Percentiles rank a stretch among this genome's conserved stretches.
These are phyloP conservation scores for Stichopus horrens DNA, from an alignment of 53 echinoderm and acorn worm genomes.

Conservation along the genomic window DNA sequence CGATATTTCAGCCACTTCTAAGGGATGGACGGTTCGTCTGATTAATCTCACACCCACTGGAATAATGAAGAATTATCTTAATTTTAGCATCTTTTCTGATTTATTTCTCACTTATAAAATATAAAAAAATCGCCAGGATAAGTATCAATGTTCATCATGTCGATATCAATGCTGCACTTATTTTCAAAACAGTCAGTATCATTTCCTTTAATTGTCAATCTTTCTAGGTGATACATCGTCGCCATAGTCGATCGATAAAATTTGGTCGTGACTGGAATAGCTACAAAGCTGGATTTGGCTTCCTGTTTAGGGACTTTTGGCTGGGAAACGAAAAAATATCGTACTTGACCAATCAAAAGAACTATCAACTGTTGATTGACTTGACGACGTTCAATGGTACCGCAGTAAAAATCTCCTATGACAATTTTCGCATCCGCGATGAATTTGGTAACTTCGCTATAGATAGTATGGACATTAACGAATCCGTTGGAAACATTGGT, in stretches of 20 bases:
- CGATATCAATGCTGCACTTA: no score
- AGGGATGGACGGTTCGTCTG: neutral
- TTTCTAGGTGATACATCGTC: no score
- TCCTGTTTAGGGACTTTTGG: neutral
- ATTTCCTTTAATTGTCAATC: no score
- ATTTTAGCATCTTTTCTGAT: no score
- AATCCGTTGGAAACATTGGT: no score
- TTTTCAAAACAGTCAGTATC: no score
- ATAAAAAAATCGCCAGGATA: no score
- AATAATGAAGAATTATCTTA: no score
- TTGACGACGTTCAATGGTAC: neutral
- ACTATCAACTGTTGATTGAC: neutral
- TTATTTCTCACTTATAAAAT: no score
- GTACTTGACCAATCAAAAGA: neutral
- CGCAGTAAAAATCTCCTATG: neutral
- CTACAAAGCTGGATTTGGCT: neutral
- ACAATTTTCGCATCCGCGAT: neutral
- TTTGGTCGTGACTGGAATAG: neutral
- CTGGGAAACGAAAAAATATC: neutral
- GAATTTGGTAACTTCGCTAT: neutral
- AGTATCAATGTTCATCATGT: no score
- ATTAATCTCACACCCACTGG: no score
- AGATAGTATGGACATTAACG: neutral
- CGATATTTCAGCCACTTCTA: neutral
- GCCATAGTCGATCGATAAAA: no score